Evolutionary conservation across 2,888 invertebrate genomes (phyloP).

Genomic region (Hemistola chrysoprasaria): DNA sequence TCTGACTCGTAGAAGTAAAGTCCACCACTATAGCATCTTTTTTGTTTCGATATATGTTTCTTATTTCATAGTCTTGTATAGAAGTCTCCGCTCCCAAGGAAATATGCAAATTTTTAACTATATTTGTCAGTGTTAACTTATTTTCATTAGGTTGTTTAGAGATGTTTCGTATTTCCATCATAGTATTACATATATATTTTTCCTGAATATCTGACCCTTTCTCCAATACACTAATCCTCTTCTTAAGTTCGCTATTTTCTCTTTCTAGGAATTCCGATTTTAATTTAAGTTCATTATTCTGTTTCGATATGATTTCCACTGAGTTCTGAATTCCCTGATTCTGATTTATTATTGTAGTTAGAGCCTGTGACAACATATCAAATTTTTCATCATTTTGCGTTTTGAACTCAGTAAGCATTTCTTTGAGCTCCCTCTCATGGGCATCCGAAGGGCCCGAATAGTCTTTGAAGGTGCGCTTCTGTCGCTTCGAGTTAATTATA

Average conservation of each 20-base stretch:
- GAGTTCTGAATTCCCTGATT: conserved; percentile 15
- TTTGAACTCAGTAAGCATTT: conserved; percentile 2
- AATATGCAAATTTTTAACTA: conserved; percentile 11
- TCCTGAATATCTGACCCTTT: conserved; percentile 7
- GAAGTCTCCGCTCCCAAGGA: conserved; percentile 6
- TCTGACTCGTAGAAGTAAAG: conserved; percentile 2
- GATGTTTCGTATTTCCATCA: conserved; percentile 16
- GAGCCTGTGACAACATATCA: background rate
- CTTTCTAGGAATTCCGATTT: conserved; percentile 10
- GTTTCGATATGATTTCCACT: conserved; percentile 6
- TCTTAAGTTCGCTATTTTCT: conserved; percentile 13
- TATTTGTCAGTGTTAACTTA: conserved; percentile 6
- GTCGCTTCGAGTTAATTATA: background rate
- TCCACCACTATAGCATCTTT: conserved; percentile 15
- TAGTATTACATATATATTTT: conserved; percentile 1
- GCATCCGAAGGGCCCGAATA: background rate
- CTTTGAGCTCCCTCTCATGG: background rate
- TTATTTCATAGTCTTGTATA: conserved; percentile 15
- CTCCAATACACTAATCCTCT: conserved; percentile 3
- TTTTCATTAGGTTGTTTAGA: conserved; percentile 11
- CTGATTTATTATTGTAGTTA: conserved; percentile 6
- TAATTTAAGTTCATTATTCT: conserved; percentile 11
- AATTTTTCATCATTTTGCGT: conserved; percentile 1
- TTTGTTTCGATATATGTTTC: conserved; percentile 17
- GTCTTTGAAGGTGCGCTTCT: conserved; percentile 2